Evolutionary conservation across 1,140 invertebrate genomes (phyloP), one percentile per base, ranked within the genome.

Genomic region (Campoletis sonorensis): DNA sequence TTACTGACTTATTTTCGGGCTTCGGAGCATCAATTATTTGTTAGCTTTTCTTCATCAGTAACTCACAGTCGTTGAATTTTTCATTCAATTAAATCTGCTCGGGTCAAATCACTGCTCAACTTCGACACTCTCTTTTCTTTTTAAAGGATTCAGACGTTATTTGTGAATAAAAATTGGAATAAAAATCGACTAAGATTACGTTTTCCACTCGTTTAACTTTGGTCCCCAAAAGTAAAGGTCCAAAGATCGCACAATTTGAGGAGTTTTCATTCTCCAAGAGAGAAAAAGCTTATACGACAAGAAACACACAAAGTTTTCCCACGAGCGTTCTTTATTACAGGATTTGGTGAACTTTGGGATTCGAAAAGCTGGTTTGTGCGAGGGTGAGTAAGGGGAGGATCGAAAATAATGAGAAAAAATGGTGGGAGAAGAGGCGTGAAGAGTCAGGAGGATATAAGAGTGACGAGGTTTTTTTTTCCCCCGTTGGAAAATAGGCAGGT

Each of bases 391-490:
- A 58, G 54, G 21, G 54, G 11, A 45, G 8, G 40, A 45, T 45
- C 40, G 40, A 45, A 45, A 58, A 58, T 58, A 58, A 58, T 58
- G 54, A 58, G 54, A 58, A 58, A 58, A 58, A 58, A 58, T 58
- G 18, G 18, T n/a, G 54, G 54, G 3, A 58, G 54, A 23, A 58
- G 54, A 21, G 21, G 54, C 3, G 54, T n/a, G 54, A 70, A 70
- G 33, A 54, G 61, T 70, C 54, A 30, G 23, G 54, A 51, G 23
- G 70, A 11, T 51, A 58, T 30, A 79, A 72, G 27, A 37, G 51
- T 54, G 71, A 72, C 30, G 51, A 54, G 58, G 40, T 45, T 45
- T 45, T 75, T 80, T 75, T 23, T n/a, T n/a, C n/a, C n/a, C 33
- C 26, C 51, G 21, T 37, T 16, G 30, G 71, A 40, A 72, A 67